Evolutionary conservation across 2,113 vertebrate species (phyloP), one percentile per base, ranked within the genome.

Genomic region (Varanus komodoensis): DNA sequence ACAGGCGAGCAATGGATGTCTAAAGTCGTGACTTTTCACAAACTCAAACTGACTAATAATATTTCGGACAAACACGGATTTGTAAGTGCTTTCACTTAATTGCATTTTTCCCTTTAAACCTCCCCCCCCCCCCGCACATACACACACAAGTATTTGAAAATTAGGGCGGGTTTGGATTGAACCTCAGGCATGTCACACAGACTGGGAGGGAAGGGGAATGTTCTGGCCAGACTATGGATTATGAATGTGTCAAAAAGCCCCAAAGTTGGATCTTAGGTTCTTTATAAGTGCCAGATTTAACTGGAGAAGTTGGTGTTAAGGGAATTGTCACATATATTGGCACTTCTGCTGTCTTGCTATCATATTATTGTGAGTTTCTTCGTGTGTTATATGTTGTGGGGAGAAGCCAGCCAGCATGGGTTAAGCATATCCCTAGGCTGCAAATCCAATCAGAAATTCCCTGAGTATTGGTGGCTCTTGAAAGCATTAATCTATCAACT

Each of bases 1-100:
- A 99, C 99, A 8, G 99, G 99, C 48, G 99, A 99, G 89, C 99
- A 99, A 96, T 99, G 99, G 99, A 99, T 99, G 99, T 99, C 99
- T 91, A 99, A 99, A 97, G 99, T 99, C 71, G 99, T 99, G 96
- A 99, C 99, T 95, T 99, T 99, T 96, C 99, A 99, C 98, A 99
- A 99, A 97, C 98, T 99, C 96, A 99, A 99, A 97, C 98, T 99
- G 96, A 99, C 99, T 79, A 99, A 99, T 93, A 99, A 99, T 97
- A 99, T 99, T 95, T 99, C 99, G 81, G 99, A 99, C 97, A 99
- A 99, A 96, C 99, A 99, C 68, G 99, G 99, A 98, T 99, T 99
- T 98, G 99, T 99, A 98, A 99, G 99, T 99, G 89, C 90, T 95
- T 95, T 93, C 93, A 95, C 15, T 57, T 21, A 1, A 19, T 14